Percentiles rank a stretch among this genome's conserved stretches.
Conservation (phyloP, 1,140 invertebrate genomes). For the Latrodectus geometricus region DNA sequence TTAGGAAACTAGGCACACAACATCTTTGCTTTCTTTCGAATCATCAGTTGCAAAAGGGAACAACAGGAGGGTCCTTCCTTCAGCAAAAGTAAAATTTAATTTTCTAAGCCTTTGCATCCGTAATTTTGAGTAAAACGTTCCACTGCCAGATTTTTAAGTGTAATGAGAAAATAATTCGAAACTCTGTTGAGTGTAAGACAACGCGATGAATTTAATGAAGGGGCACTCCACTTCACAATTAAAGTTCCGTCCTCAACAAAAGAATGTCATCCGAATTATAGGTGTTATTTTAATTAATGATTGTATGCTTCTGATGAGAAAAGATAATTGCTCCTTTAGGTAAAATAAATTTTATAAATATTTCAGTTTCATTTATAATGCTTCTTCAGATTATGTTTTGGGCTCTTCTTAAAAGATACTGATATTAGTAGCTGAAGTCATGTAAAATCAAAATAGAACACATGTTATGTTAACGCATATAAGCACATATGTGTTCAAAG, state of each 20-base stretch:
- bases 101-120: constrained; percentile 46
- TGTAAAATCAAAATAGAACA: too few species aligned
- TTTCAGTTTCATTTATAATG: too few species aligned
- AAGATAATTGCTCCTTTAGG: too few species aligned
- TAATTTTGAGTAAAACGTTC: constrained; percentile 43
- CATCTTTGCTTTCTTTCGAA: not conserved
- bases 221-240: constrained; percentile 21
- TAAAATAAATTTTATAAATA: too few species aligned
- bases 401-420: too few species aligned
- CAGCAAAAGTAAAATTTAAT: constrained; percentile 50
- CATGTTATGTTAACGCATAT: too few species aligned
- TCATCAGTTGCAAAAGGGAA: constrained; percentile 24
- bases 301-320: too few species aligned
- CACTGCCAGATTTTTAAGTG: not conserved
- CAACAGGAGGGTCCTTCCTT: not conserved
- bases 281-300: too few species aligned
- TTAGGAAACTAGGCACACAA: not conserved
- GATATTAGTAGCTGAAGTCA: too few species aligned
- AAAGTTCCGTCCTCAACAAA: not conserved
- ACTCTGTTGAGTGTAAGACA: constrained; percentile 42
- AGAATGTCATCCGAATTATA: too few species aligned
- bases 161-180: constrained; percentile 50
- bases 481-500: too few species aligned
- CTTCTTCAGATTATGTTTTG: too few species aligned
- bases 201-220: constrained; percentile 10